Conservation (phyloP, 2,113 vertebrate genomes). For the Sylvia atricapilla region DNA sequence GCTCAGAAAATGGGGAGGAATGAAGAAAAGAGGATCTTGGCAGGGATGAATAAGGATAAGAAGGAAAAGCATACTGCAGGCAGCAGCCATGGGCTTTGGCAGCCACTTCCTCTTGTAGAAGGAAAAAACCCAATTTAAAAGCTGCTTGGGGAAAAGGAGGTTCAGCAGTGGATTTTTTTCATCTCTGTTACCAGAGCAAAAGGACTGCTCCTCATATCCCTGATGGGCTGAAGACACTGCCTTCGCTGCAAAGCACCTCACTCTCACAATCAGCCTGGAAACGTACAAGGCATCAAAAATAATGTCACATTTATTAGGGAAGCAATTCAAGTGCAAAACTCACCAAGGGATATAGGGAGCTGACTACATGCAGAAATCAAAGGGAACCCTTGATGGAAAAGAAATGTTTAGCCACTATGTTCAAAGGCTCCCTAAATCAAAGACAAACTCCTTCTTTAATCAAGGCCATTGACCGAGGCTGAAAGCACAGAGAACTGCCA, state of each 20-base stretch:
- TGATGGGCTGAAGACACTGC: not conserved
- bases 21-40: slow-evolving; percentile 40
- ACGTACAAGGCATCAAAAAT: not conserved
- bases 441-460: slow-evolving; percentile 63
- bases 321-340: slow-evolving; percentile 30
- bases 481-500: not conserved
- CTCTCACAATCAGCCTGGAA: not conserved
- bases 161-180: slow-evolving; percentile 38
- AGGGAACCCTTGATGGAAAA: slow-evolving; percentile 34
- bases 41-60: slow-evolving; percentile 23
- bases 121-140: slow-evolving; percentile 1
- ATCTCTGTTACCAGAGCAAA: not conserved
- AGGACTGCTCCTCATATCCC: not conserved
- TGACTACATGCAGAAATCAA: slow-evolving; percentile 46
- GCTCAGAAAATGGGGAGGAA: slow-evolving; percentile 1
- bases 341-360: not conserved
- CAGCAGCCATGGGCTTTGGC: slow-evolving; percentile 35
- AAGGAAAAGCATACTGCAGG: slow-evolving; percentile 42
- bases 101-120: slow-evolving; percentile 7
- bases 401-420: slow-evolving; percentile 36
- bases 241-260: not conserved
- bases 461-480: slow-evolving; percentile 46
- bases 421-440: slow-evolving; percentile 63
- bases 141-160: slow-evolving; percentile 33
- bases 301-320: slow-evolving; percentile 39